Conservation (phyloP, 2,797 vertebrate species). For the Darevskia mixta region DNA sequence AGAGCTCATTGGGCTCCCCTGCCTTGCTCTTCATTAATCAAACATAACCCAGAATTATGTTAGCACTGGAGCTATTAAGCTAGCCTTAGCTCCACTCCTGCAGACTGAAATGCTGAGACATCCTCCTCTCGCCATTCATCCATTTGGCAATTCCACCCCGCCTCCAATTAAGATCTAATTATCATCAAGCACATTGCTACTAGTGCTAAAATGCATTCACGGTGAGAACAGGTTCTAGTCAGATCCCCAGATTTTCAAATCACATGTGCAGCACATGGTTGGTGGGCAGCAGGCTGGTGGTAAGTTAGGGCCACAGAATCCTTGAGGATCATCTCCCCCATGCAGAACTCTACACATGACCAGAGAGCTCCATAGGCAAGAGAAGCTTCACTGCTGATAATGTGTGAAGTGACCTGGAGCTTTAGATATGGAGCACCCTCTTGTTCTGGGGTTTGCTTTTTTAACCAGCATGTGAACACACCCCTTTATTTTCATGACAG, state of each 20-base stretch:
- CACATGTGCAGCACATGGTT: too few relatives aligned
- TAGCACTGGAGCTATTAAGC: not conserved
- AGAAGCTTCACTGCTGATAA: not conserved
- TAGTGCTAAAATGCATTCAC: not conserved
- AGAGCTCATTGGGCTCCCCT: conserved; percentile 31
- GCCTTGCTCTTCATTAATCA: conserved; percentile 32
- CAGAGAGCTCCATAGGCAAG: not conserved
- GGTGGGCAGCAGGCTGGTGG: not conserved
- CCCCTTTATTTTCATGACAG: too few relatives aligned
- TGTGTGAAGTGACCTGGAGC: not conserved
- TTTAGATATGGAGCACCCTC: too few relatives aligned
- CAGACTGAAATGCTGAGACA: not conserved
- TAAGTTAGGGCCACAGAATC: not conserved
- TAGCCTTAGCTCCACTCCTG: not conserved
- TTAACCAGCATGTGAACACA: too few relatives aligned
- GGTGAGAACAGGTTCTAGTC: not conserved
- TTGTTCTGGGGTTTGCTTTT: too few relatives aligned
- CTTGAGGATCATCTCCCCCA: not conserved
- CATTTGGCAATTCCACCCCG: conserved; percentile 23
- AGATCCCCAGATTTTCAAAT: not conserved
- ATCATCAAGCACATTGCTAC: not conserved
- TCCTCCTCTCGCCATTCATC: conserved; percentile 5
- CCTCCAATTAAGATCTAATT: not conserved
- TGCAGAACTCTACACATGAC: not conserved
- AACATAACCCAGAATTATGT: fast-evolving